Percentiles rank a stretch among this genome's conserved stretches.
Conservation (phyloP, 2,797 vertebrate genomes). For the Otus scops region DNA sequence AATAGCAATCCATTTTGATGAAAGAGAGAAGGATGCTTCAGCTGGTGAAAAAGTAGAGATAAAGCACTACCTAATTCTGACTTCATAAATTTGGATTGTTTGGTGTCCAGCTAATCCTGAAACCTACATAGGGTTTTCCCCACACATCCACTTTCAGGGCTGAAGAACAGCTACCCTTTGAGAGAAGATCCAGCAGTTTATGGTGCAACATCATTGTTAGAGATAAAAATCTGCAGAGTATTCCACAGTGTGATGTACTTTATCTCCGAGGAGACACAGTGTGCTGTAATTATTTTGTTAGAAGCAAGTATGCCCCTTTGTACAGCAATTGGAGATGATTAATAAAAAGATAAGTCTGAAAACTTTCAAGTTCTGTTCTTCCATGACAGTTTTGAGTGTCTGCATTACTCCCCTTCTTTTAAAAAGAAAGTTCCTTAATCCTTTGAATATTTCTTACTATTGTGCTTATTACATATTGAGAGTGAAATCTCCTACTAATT, state of each 20-base stretch:
- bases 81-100: not conserved
- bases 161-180: not conserved
- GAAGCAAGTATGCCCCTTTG: not conserved
- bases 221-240: not conserved
- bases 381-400: not conserved
- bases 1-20: not conserved
- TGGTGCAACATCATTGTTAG: not conserved
- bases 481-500: constrained; percentile 26
- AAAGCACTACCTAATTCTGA: not conserved
- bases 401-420: not conserved
- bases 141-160: not conserved
- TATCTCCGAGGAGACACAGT: not conserved
- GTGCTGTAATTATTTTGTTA: constrained; percentile 12
- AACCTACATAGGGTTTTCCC: not conserved
- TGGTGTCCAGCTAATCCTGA: not conserved
- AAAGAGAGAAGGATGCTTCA: not conserved
- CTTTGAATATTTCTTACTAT: constrained; percentile 1
- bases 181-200: not conserved
- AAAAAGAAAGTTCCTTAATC: not conserved
- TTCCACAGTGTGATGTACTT: not conserved
- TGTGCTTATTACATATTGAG: not conserved
- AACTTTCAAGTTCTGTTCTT: not conserved
- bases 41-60: not conserved
- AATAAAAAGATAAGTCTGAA: not conserved
- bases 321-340: not conserved